Evolutionary conservation across 1,140 invertebrate genomes (phyloP).

Genomic region (Oryzaephilus surinamensis): DNA sequence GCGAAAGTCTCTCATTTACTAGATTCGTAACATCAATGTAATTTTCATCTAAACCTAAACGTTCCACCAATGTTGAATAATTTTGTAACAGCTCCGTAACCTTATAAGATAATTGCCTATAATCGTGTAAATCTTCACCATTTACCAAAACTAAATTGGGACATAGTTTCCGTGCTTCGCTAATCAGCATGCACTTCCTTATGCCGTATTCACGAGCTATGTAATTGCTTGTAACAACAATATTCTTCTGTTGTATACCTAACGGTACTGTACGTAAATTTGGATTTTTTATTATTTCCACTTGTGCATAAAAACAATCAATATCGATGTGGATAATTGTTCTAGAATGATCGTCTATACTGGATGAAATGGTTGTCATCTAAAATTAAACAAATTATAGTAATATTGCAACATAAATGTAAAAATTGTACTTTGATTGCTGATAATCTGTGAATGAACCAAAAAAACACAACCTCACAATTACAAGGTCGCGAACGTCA

Average conservation of each 20-base stretch:
- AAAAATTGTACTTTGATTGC: no score
- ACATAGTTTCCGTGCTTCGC: conserved; percentile 56
- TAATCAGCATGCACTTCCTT: conserved; percentile 59
- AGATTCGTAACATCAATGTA: conserved; percentile 63
- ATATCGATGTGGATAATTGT: conserved; percentile 66
- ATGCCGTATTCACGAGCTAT: conserved; percentile 58
- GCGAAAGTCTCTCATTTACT: conserved; percentile 43
- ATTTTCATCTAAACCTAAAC: conserved; percentile 71
- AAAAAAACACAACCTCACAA: no score
- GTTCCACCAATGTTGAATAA: conserved; percentile 59
- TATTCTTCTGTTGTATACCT: conserved; percentile 68
- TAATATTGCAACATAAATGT: no score
- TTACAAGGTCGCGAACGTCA: no score
- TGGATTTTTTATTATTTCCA: conserved; percentile 62
- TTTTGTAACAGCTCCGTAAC: conserved; percentile 54
- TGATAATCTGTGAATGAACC: no score
- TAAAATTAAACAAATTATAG: no score
- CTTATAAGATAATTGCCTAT: conserved; percentile 58
- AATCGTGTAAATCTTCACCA: conserved; percentile 65
- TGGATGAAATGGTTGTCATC: no score
- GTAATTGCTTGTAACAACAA: conserved; percentile 73
- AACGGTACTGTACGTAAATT: conserved; percentile 51
- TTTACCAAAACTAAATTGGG: conserved; percentile 56
- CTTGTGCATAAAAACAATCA: conserved; percentile 76
- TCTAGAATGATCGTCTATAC: conserved; percentile 41